These are phyloP conservation scores for Botia kubotai DNA, from an alignment of 2,797 vertebrate species.

Conservation along the genomic window DNA sequence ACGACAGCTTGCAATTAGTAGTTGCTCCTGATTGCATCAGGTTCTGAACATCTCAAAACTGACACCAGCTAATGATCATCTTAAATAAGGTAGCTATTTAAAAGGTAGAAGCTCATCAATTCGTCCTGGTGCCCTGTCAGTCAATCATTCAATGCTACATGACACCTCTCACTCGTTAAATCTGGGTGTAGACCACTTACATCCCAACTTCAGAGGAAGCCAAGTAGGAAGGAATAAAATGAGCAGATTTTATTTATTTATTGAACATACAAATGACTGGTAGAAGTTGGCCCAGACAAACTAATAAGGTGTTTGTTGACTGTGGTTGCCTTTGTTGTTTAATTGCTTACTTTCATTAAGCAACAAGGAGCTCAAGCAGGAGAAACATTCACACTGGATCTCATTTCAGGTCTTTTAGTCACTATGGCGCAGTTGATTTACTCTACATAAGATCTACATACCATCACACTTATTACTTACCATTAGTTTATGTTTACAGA, in stretches of 20 bases:
- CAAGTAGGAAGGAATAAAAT: background rate
- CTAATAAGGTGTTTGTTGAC: constrained; percentile 40
- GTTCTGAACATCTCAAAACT: constrained; percentile 58
- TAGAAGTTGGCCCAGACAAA: background rate
- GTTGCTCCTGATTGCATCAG: constrained; percentile 66
- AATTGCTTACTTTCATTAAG: constrained; percentile 28
- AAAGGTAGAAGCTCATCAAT: constrained; percentile 54
- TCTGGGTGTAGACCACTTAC: constrained; percentile 31
- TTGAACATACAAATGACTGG: constrained; percentile 15
- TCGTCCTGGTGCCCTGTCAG: constrained; percentile 37
- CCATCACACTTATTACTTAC: constrained; percentile 24
- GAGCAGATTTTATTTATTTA: constrained; percentile 25
- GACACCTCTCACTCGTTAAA: constrained; percentile 51
- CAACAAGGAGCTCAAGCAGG: constrained; percentile 8
- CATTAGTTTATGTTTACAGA: constrained; percentile 16
- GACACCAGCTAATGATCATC: constrained; percentile 55
- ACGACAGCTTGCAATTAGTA: constrained; percentile 58
- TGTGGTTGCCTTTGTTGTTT: constrained; percentile 12
- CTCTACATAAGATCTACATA: background rate
- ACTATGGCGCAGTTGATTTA: background rate
- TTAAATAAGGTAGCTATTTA: constrained; percentile 60
- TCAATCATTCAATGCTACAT: constrained; percentile 41
- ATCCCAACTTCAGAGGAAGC: constrained; percentile 39
- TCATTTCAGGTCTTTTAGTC: constrained; percentile 10
- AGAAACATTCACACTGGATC: background rate